Evolutionary conservation across 2,888 invertebrate genomes (phyloP).

Genomic region (Anarsia innoxiella): DNA sequence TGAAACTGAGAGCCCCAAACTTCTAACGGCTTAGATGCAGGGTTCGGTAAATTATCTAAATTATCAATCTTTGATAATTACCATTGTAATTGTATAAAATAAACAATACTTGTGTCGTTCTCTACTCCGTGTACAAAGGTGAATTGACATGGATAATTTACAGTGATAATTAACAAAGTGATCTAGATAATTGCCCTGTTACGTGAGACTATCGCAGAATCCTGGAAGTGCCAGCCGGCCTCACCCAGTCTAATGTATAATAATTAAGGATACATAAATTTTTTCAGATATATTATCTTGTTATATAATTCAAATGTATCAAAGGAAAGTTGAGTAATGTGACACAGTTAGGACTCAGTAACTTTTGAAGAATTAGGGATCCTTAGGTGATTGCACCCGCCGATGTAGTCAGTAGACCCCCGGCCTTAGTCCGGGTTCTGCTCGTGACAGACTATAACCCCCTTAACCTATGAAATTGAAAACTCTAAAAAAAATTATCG

Average conservation of each 20-base stretch:
- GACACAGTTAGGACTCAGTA: conserved; percentile 52
- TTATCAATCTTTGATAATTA: no score
- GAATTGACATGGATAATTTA: no score
- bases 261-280: conserved; percentile 71
- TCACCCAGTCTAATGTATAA: conserved; percentile 71
- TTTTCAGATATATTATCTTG: conserved; percentile 76
- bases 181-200: no score
- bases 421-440: conserved; percentile 7
- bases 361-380: conserved; percentile 62
- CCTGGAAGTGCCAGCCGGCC: conserved; percentile 55
- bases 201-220: no score
- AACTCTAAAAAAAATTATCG: conserved; percentile 54
- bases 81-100: no score
- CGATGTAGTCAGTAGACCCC: conserved; percentile 35
- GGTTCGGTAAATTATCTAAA: no score
- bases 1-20: conserved; percentile 38
- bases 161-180: no score
- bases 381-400: conserved; percentile 61
- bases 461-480: conserved; percentile 47
- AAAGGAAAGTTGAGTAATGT: conserved; percentile 53
- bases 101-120: no score
- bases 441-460: conserved; percentile 38
- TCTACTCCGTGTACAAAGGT: no score
- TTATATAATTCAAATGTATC: conserved; percentile 75
- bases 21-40: conserved; percentile 46